phyloP scores from a whole-genome alignment of 1,140 invertebrate genomes.

The Hyles vespertilio region DNA sequence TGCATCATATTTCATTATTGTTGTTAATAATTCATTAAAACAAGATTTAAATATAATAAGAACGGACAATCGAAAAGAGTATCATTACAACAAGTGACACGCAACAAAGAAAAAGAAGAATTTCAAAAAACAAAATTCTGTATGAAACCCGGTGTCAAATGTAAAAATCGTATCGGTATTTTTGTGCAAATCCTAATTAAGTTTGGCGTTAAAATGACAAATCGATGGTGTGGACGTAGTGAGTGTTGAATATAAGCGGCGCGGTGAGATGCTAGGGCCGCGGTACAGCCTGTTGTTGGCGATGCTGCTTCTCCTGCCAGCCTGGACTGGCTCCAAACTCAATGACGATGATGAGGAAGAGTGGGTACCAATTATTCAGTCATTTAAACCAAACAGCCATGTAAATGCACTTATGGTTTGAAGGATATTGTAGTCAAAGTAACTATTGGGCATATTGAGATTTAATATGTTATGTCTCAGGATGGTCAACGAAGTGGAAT shows the following conservation, averaged over 20 bases:
- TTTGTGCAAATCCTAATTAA: too few relatives aligned
- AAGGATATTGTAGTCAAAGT: too few relatives aligned
- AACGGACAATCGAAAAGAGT: too few relatives aligned
- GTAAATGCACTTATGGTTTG: too few relatives aligned
- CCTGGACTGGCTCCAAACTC: slow-evolving; percentile 28
- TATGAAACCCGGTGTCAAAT: slow-evolving; percentile 42
- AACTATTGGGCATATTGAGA: too few relatives aligned
- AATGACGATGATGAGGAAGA: slow-evolving; percentile 56
- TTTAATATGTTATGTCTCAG: too few relatives aligned
- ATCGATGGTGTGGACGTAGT: slow-evolving; percentile 45
- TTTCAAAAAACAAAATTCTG: slow-evolving; percentile 54
- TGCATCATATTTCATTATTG: too few relatives aligned
- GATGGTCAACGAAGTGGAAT: too few relatives aligned
- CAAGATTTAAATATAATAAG: too few relatives aligned
- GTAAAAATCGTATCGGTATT: slow-evolving; percentile 30
- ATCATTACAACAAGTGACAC: too few relatives aligned
- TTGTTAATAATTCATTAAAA: too few relatives aligned
- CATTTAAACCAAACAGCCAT: too few relatives aligned
- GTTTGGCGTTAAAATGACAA: slow-evolving; percentile 61
- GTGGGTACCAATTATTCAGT: slow-evolving; percentile 31
- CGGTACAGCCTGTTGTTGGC: slow-evolving; percentile 47
- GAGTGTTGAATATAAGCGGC: slow-evolving; percentile 22
- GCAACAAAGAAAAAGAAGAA: slow-evolving; percentile 41
- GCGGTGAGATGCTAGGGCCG: slow-evolving; percentile 52
- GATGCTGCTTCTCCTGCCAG: slow-evolving; percentile 49